Conservation (phyloP, 2,888 invertebrate species). For the Lithophane ornitopus region DNA sequence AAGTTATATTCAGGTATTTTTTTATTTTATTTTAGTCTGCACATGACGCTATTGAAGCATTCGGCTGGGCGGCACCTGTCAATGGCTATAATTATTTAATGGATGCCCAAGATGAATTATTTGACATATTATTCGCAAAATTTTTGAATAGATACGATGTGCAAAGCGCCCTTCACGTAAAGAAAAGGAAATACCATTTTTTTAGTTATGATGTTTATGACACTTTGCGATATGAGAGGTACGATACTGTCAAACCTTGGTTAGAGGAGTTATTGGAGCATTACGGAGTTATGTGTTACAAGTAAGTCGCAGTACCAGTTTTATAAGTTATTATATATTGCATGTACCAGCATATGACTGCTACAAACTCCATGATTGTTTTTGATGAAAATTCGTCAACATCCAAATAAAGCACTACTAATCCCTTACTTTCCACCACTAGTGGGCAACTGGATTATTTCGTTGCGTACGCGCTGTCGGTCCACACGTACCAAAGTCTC, state of each 20-base stretch:
- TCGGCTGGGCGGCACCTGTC: background rate
- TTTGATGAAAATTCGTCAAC: background rate
- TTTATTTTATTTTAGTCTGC: constrained; percentile 20
- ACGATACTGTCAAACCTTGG: constrained; percentile 57
- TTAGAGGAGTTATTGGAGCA: constrained; percentile 63
- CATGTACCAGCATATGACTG: no score
- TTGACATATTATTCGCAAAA: no score
- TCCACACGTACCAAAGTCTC: constrained; percentile 52
- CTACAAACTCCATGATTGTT: no score
- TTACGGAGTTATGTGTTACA: constrained; percentile 54
- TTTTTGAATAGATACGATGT: constrained; percentile 50
- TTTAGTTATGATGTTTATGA: fast-evolving
- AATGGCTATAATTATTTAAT: constrained; percentile 7
- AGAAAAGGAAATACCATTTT: background rate
- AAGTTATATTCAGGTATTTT: background rate
- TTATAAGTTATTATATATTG: background rate
- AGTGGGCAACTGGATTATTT: constrained; percentile 60
- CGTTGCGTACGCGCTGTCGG: constrained; percentile 58
- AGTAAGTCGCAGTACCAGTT: constrained; percentile 16
- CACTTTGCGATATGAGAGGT: fast-evolving
- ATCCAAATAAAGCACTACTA: background rate
- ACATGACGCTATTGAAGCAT: no score
- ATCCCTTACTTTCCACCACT: background rate
- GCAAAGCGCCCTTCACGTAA: constrained; percentile 57
- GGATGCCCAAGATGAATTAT: no score